Conservation (phyloP, 2,113 vertebrate genomes). For the Cynoglossus semilaevis region DNA sequence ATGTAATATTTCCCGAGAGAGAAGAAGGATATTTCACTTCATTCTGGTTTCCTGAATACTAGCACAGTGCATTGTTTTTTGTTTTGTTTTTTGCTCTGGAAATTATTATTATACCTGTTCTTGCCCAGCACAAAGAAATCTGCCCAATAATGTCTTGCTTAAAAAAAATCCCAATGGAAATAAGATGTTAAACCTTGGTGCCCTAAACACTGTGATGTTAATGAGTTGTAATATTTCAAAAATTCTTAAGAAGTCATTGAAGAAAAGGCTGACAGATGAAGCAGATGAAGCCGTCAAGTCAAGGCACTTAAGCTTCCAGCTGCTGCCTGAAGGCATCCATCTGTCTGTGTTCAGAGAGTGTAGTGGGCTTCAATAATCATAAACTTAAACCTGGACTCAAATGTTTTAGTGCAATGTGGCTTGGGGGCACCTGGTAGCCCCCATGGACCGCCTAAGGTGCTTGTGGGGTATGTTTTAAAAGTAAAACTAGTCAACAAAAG, state of each 20-base stretch:
- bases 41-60: not conserved
- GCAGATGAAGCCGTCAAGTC: conserved; percentile 6
- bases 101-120: too few relatives aligned
- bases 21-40: conserved; percentile 6
- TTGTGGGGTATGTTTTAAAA: too few relatives aligned
- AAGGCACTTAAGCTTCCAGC: conserved; percentile 2
- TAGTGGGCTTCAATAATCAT: not conserved
- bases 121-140: not conserved
- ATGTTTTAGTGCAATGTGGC: not conserved
- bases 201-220: too few relatives aligned
- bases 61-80: not conserved
- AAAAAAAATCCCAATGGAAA: not conserved
- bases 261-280: not conserved
- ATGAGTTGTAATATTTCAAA: not conserved
- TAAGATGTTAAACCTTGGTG: too few relatives aligned
- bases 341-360: conserved; percentile 11
- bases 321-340: conserved; percentile 14
- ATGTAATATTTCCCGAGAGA: conserved; percentile 13
- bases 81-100: too few relatives aligned
- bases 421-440: too few relatives aligned
- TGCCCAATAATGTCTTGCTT: not conserved
- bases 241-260: not conserved
- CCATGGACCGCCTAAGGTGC: too few relatives aligned
- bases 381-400: not conserved
- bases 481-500: too few relatives aligned